A percentile compares a stretch with the other conserved stretches of the same genome.
Evolutionary conservation across 1,140 invertebrate genomes (phyloP).

Genomic region (Chrysopa pallens): DNA sequence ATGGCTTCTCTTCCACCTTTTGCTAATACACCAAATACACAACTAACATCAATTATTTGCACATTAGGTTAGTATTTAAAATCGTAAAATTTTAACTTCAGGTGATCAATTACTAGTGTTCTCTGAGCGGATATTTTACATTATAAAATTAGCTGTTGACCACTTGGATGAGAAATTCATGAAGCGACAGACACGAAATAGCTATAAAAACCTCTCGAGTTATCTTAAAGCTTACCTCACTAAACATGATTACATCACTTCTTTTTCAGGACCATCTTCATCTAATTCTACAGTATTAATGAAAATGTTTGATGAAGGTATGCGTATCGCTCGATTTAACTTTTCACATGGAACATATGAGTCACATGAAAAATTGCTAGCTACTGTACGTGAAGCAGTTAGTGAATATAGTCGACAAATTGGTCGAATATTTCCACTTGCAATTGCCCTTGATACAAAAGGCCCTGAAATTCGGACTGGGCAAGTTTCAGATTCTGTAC

Average conservation of each 20-base stretch:
- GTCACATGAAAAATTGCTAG: conserved; percentile 4
- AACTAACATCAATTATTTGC: too few relatives aligned
- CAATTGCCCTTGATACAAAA: conserved; percentile 7
- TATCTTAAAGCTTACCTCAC: too few relatives aligned
- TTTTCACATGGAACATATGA: neutral
- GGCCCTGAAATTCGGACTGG: conserved; percentile 11
- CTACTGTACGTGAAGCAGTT: conserved; percentile 3
- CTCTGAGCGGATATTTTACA: too few relatives aligned
- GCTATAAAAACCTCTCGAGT: too few relatives aligned
- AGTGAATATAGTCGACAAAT: conserved; percentile 2
- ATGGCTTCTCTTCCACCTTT: too few relatives aligned
- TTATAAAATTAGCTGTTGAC: too few relatives aligned
- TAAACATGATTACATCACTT: too few relatives aligned
- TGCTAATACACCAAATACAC: too few relatives aligned
- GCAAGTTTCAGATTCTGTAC: conserved; percentile 4
- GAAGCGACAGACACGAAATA: neutral
- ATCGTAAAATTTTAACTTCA: neutral
- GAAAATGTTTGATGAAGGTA: conserved; percentile 5
- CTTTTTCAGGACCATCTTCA: neutral
- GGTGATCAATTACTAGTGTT: too few relatives aligned
- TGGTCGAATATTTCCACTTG: conserved; percentile 4
- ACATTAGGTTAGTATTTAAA: too few relatives aligned
- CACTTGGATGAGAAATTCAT: too few relatives aligned
- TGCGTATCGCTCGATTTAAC: conserved; percentile 1
- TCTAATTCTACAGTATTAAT: neutral